phyloP scores from a whole-genome alignment of 2,888 invertebrate species.

The Agrypnus murinus region DNA sequence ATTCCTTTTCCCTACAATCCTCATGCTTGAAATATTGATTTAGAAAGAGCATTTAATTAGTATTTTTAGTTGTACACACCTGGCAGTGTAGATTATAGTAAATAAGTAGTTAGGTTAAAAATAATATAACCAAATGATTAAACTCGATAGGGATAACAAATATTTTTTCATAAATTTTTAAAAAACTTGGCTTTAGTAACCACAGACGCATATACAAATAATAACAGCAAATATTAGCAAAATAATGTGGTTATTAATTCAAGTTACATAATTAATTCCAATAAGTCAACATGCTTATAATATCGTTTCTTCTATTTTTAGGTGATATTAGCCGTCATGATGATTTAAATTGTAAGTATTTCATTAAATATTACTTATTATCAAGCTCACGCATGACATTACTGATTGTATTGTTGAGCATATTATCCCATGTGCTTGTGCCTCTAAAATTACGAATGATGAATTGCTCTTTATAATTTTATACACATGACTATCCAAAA shows the following conservation, averaged over 20 bases:
- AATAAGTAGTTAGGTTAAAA: background rate
- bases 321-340: conserved; percentile 85
- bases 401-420: too few relatives aligned
- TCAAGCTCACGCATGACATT: too few relatives aligned
- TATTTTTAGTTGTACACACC: conserved; percentile 45
- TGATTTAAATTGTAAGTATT: conserved; percentile 84
- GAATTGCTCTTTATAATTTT: too few relatives aligned
- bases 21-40: conserved; percentile 43
- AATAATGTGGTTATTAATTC: conserved; percentile 12
- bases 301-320: conserved; percentile 70
- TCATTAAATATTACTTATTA: too few relatives aligned
- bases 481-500: too few relatives aligned
- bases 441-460: too few relatives aligned
- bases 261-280: conserved; percentile 1
- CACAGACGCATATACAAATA: too few relatives aligned
- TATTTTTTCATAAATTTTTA: too few relatives aligned
- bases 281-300: background rate
- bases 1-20: conserved; percentile 36
- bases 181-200: conserved; percentile 1
- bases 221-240: too few relatives aligned
- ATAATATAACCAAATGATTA: background rate
- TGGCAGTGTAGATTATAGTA: conserved; percentile 47
- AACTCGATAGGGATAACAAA: background rate
- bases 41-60: conserved; percentile 38
- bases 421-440: too few relatives aligned